Evolutionary conservation across 2,888 invertebrate genomes (phyloP).

Genomic region (Oeneis ivallda): DNA sequence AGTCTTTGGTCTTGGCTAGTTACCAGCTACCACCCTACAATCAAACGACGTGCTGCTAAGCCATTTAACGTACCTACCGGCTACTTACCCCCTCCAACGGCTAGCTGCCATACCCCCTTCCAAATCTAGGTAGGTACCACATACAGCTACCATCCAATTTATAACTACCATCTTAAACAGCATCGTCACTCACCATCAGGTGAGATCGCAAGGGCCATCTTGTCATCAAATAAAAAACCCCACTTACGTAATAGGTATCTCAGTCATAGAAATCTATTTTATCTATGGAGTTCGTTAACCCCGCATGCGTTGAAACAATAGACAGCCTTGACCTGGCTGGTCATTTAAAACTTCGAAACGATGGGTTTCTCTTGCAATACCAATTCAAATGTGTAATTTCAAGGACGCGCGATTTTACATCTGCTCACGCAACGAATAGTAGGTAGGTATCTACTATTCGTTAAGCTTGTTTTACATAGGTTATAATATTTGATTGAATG

Average conservation of each 20-base stretch:
- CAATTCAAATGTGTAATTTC: constrained; percentile 54
- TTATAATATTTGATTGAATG: not conserved
- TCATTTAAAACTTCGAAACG: constrained; percentile 48
- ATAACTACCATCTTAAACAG: no score
- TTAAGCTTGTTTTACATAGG: constrained; percentile 23
- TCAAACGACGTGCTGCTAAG: no score
- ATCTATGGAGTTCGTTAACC: constrained; percentile 18
- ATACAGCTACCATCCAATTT: no score
- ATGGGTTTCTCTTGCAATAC: constrained; percentile 59
- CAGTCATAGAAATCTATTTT: not conserved
- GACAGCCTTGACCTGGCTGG: constrained; percentile 57
- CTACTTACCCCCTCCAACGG: no score
- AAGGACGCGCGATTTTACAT: constrained; percentile 61
- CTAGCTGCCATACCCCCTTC: no score
- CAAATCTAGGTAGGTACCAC: no score
- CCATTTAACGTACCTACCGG: no score
- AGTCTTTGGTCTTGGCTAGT: no score
- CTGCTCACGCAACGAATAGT: constrained; percentile 48
- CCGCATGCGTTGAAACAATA: constrained; percentile 28
- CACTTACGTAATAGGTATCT: not conserved
- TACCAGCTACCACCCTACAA: no score
- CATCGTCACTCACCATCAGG: no score
- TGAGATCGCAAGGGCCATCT: no score
- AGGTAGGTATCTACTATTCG: constrained; percentile 31
- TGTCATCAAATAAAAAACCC: no score